These are phyloP conservation scores for Plectropomus leopardus DNA, from an alignment of 2,113 vertebrate genomes.

Conservation along the genomic window DNA sequence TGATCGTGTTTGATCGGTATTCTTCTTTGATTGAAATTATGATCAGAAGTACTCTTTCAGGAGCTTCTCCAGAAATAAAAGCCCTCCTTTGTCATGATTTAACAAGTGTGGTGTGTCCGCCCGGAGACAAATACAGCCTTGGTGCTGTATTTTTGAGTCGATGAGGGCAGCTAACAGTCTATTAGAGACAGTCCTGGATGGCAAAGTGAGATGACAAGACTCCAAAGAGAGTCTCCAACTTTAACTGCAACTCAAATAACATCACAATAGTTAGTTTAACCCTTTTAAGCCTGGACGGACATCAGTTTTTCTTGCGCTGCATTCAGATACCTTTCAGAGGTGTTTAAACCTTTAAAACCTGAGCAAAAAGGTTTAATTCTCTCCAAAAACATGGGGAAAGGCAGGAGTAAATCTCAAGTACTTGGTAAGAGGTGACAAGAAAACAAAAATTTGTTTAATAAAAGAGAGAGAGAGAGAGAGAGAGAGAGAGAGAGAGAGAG, in stretches of 20 bases:
- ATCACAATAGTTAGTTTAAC: constrained; percentile 44
- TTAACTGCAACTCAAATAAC: constrained; percentile 49
- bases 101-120: constrained; percentile 3
- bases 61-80: constrained; percentile 29
- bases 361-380: no score
- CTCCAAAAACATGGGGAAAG: no score
- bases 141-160: constrained; percentile 12
- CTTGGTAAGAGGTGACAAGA: no score
- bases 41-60: constrained; percentile 8
- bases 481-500: no score
- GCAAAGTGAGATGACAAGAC: constrained; percentile 50
- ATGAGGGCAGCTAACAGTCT: constrained; percentile 37
- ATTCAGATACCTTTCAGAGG: no score
- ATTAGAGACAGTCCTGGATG: constrained; percentile 48
- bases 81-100: constrained; percentile 22
- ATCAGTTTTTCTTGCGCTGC: no score
- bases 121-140: constrained; percentile 9
- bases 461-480: no score
- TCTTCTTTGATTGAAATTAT: constrained; percentile 23
- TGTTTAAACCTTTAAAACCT: no score
- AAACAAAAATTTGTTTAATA: no score
- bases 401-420: no score
- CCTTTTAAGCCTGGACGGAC: no score
- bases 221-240: constrained; percentile 42
- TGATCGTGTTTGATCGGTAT: neutral